These are phyloP conservation scores for Paragorgia papillata DNA, from an alignment of 92 coral and sea anemone genomes.

Conservation along the genomic window DNA sequence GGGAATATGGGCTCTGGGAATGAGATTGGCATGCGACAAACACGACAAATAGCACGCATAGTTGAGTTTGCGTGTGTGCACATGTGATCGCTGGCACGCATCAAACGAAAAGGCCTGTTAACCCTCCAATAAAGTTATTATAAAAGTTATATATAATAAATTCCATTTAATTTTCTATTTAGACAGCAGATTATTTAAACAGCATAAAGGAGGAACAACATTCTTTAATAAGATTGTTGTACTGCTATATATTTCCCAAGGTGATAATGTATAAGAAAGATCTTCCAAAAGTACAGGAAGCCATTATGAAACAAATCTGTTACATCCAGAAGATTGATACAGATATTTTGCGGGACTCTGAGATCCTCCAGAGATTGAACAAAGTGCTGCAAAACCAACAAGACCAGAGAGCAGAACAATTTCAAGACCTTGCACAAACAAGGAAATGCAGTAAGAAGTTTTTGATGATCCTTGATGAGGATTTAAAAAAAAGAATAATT, in stretches of 20 bases:
- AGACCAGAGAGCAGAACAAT: conserved; percentile 65
- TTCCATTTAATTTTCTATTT: background rate
- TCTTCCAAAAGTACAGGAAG: conserved; percentile 66
- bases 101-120: background rate
- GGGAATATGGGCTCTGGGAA: no score
- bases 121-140: background rate
- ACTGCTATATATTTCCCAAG: conserved; percentile 93
- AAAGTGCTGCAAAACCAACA: conserved; percentile 62
- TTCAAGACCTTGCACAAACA: conserved; percentile 59
- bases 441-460: conserved; percentile 68
- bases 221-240: conserved; percentile 83
- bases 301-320: conserved; percentile 63
- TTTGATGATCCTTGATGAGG: conserved; percentile 63
- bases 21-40: no score
- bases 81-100: no score
- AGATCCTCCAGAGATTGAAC: conserved; percentile 63
- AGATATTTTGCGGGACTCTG: conserved; percentile 45
- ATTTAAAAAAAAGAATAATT: conserved; percentile 68
- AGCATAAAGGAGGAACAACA: conserved; percentile 56
- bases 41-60: no score
- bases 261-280: conserved; percentile 69
- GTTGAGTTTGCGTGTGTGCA: no score
- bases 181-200: background rate
- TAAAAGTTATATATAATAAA: background rate
- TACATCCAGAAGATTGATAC: conserved; percentile 66